phyloP scores from a whole-genome alignment of 2,888 invertebrate genomes.

The Patella pellucida region DNA sequence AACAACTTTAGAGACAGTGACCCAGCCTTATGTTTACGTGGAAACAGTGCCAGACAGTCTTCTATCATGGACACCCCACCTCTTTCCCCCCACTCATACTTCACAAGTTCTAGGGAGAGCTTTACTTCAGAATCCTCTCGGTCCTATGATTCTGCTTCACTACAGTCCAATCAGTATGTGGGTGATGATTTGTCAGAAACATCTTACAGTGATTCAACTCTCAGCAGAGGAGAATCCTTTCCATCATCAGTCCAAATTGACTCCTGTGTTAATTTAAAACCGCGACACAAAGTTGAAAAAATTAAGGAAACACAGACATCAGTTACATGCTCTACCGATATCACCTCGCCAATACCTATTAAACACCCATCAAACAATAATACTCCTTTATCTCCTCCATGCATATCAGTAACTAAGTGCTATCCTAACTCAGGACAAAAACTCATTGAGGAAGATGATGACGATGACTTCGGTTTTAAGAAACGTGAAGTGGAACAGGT shows the following conservation, averaged over 20 bases:
- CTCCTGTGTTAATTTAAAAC: background rate
- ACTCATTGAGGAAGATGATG: slow-evolving; percentile 33
- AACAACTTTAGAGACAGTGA: slow-evolving; percentile 13
- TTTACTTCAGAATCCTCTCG: slow-evolving; percentile 53
- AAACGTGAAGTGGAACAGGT: background rate
- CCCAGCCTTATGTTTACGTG: background rate
- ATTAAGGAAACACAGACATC: background rate
- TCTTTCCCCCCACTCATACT: slow-evolving; percentile 49
- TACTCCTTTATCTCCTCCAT: slow-evolving; percentile 15
- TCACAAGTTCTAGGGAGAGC: slow-evolving; percentile 55
- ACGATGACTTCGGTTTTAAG: background rate
- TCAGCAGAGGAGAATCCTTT: background rate
- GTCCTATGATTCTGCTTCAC: slow-evolving; percentile 28
- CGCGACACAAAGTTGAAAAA: background rate
- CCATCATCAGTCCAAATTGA: background rate
- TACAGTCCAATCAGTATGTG: background rate
- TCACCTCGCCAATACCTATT: background rate
- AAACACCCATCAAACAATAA: background rate
- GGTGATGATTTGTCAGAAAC: background rate
- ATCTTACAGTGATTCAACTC: background rate
- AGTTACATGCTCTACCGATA: background rate
- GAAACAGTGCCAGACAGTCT: slow-evolving; percentile 33
- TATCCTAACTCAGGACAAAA: slow-evolving; percentile 32
- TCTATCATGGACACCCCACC: slow-evolving; percentile 53
- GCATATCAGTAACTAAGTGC: slow-evolving; percentile 27